Evolutionary conservation across 2,113 vertebrate species (phyloP).

Genomic region (Ptilorrhoa leucosticta): DNA sequence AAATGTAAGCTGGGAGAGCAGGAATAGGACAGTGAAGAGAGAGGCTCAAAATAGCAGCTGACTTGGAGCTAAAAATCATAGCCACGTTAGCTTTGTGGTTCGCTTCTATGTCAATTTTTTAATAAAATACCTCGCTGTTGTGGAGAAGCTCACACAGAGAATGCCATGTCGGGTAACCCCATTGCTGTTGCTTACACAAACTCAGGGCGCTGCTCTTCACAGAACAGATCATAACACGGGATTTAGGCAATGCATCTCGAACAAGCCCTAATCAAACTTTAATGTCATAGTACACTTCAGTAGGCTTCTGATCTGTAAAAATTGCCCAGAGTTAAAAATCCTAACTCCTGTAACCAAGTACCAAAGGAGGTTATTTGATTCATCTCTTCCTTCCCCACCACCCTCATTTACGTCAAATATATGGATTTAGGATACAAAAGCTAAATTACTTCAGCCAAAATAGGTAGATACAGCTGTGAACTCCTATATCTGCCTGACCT

Average conservation of each 20-base stretch:
- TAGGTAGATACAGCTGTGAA: neutral
- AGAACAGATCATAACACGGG: neutral
- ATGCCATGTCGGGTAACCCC: neutral
- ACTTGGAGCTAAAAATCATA: neutral
- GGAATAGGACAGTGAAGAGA: neutral
- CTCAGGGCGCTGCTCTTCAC: neutral
- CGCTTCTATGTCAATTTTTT: neutral
- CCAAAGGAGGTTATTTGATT: neutral
- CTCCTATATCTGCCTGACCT: neutral
- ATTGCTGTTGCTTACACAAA: neutral
- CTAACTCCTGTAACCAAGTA: neutral
- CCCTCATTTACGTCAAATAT: neutral
- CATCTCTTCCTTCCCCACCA: neutral
- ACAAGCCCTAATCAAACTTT: slow-evolving; percentile 8
- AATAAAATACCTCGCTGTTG: neutral
- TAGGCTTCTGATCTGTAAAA: neutral
- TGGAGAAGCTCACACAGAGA: neutral
- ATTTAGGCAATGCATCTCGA: neutral
- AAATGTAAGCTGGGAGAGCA: neutral
- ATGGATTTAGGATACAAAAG: neutral
- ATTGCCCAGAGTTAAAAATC: neutral
- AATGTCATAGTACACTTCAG: neutral
- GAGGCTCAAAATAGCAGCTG: neutral
- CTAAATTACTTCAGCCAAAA: neutral
- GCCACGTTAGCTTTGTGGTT: neutral